phyloP scores from a whole-genome alignment of 2,113 vertebrate species.

The Columbina picui region DNA sequence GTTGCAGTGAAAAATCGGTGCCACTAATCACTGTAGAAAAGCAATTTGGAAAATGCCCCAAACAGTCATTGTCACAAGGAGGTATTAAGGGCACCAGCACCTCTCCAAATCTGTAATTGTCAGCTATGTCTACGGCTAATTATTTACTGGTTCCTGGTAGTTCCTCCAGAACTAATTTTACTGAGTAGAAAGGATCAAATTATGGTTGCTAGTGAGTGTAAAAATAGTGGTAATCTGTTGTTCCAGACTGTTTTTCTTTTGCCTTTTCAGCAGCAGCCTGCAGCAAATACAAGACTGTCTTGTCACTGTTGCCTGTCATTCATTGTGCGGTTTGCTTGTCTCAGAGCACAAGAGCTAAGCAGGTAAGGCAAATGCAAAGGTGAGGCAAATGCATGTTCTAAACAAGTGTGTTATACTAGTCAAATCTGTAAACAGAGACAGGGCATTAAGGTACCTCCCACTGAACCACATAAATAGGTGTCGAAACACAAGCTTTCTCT shows the following conservation, averaged over 20 bases:
- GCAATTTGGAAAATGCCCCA: not conserved
- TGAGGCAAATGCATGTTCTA: not conserved
- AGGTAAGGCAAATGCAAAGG: not conserved
- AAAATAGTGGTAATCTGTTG: not conserved
- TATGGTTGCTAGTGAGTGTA: not conserved
- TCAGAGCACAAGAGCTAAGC: not conserved
- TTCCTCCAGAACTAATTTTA: not conserved
- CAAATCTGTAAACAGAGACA: slow-evolving; percentile 4
- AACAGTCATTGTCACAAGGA: not conserved
- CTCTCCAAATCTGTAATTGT: not conserved
- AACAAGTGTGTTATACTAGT: not conserved
- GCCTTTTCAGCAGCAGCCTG: not conserved
- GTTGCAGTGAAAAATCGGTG: not conserved
- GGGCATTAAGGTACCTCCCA: slow-evolving; percentile 6
- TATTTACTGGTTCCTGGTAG: not conserved
- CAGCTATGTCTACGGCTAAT: not conserved
- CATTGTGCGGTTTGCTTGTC: not conserved
- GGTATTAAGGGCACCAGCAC: not conserved
- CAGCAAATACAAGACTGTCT: not conserved
- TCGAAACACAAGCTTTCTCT: not conserved
- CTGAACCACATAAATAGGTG: slow-evolving; percentile 25
- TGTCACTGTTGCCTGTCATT: not conserved
- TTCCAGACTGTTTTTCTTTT: not conserved
- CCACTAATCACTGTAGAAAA: not conserved
- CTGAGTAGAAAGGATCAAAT: not conserved